Conservation (phyloP, 2,888 invertebrate genomes). For the Dilophus febrilis region DNA sequence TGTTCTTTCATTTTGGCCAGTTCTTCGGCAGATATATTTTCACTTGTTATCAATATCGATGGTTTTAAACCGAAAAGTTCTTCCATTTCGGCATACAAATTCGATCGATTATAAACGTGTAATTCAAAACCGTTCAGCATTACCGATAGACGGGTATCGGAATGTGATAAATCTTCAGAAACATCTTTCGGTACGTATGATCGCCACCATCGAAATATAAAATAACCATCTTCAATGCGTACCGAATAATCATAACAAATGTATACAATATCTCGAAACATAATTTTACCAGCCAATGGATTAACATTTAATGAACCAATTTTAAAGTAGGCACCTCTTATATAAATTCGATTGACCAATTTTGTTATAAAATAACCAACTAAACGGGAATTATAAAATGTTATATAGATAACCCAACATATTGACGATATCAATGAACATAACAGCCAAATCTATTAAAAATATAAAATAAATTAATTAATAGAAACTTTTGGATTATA, state of each 20-base stretch:
- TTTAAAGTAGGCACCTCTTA: slow-evolving; percentile 73
- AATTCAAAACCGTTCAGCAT: slow-evolving; percentile 88
- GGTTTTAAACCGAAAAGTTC: slow-evolving; percentile 73
- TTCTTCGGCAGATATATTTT: slow-evolving; percentile 36
- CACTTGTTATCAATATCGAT: slow-evolving; percentile 47
- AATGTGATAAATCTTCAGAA: slow-evolving; percentile 90
- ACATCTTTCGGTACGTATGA: slow-evolving; percentile 89
- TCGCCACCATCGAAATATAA: slow-evolving; percentile 97
- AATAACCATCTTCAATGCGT: slow-evolving; percentile 88
- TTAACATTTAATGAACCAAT: slow-evolving; percentile 90
- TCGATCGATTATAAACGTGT: slow-evolving; percentile 86
- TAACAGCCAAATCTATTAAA: slow-evolving; percentile 53
- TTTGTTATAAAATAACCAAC: slow-evolving; percentile 80
- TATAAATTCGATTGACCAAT: slow-evolving; percentile 71
- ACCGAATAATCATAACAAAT: slow-evolving; percentile 87
- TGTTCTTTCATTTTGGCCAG: slow-evolving; percentile 35
- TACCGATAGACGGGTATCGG: slow-evolving; percentile 78
- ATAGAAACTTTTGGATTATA: neutral
- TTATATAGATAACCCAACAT: slow-evolving; percentile 84
- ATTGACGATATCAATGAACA: slow-evolving; percentile 69
- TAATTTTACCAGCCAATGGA: slow-evolving; percentile 93
- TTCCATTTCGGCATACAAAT: slow-evolving; percentile 72
- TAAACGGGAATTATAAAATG: slow-evolving; percentile 86
- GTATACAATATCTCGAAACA: slow-evolving; percentile 92
- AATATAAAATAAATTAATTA: slow-evolving; percentile 1